A percentile compares a stretch with the other conserved stretches of the same genome.
Conservation (phyloP, 2,888 invertebrate species). For the Rhorus exstirpatorius region DNA sequence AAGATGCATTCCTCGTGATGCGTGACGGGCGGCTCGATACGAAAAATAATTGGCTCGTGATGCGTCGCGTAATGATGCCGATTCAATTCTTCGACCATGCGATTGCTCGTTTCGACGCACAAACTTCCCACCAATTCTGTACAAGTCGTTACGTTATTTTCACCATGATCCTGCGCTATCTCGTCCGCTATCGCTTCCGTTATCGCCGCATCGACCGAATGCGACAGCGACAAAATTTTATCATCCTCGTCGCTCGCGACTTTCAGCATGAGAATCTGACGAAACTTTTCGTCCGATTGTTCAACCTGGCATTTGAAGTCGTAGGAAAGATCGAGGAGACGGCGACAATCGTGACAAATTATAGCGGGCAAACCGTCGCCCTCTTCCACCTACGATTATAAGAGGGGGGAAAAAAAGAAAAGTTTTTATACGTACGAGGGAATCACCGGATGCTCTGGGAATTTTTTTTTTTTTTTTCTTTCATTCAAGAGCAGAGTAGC, state of each 20-base stretch:
- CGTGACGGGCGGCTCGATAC: constrained; percentile 53
- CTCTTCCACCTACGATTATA: constrained; percentile 79
- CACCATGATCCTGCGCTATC: constrained; percentile 43
- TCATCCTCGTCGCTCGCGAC: constrained; percentile 11
- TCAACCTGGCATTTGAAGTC: constrained; percentile 81
- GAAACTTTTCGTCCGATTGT: constrained; percentile 79
- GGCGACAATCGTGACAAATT: constrained; percentile 79
- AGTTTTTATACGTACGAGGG: background rate
- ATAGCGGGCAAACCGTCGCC: constrained; percentile 81
- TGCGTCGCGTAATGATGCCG: constrained; percentile 60
- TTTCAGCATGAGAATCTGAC: constrained; percentile 73
- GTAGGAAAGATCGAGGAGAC: constrained; percentile 79
- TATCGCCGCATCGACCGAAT: constrained; percentile 67
- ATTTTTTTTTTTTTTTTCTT: too few species aligned
- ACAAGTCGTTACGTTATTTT: constrained; percentile 13
- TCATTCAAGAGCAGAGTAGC: too few species aligned
- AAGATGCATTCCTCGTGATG: constrained; percentile 25
- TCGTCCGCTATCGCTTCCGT: constrained; percentile 70
- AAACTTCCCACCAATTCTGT: constrained; percentile 16
- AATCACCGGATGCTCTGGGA: too few species aligned
- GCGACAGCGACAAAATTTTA: constrained; percentile 58
- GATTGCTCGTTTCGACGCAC: background rate
- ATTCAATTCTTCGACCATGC: constrained; percentile 47
- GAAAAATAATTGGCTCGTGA: constrained; percentile 62
- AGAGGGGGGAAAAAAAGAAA: background rate